Base-by-base conservation (phyloP, 1,140 invertebrate genomes). In the Halyomorpha halys region DNA sequence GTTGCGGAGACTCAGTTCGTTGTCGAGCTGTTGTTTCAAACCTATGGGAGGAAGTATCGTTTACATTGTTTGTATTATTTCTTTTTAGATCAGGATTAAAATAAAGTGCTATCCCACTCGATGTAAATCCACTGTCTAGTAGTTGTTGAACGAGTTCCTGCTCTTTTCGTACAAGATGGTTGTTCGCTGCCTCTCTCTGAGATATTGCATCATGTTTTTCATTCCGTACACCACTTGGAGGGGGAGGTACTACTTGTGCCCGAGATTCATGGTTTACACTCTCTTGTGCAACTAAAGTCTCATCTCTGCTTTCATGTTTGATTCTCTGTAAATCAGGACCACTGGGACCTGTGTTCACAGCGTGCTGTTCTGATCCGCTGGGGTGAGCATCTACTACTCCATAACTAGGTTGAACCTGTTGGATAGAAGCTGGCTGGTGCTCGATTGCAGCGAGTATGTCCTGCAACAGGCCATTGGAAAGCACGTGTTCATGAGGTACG, bases 381-480 rank as follows among this genome's bases (percentile, higher is more conserved):
- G 59, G 59, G 1, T 59, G 21, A 44, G 65, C 27, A 19, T 69
- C 68, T 9, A 51, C 18, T 1, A 25, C 44, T 14, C 51, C 59
- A 39, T 65, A 59, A 27, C 56, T 47, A 25, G 63, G 30, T 16
- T 65, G 65, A 11, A 66, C 30, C 3, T 25, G 16, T 47, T 69
- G 62, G 21, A 56, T 39, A 21, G 47, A 51, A 19, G 62, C 61
- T 39, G 70, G 68, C 60, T 83, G 83, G 64, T 85, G 80, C 70
- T 87, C 85, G 44, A 87, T 86, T 3, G 84, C 86, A 44, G 82
- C 79, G 3, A 91, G 73, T 61, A 91, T 89, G 54, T 87, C 85
- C 71, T 90, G 86, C 6, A 91, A 72, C 0, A 91, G 75, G 9
- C 85, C 87, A 70, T 89, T 82, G 0, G 86, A 88, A 13, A 91